These are phyloP conservation scores for Antheraea mylitta DNA, from an alignment of 1,140 invertebrate genomes.

Conservation along the genomic window DNA sequence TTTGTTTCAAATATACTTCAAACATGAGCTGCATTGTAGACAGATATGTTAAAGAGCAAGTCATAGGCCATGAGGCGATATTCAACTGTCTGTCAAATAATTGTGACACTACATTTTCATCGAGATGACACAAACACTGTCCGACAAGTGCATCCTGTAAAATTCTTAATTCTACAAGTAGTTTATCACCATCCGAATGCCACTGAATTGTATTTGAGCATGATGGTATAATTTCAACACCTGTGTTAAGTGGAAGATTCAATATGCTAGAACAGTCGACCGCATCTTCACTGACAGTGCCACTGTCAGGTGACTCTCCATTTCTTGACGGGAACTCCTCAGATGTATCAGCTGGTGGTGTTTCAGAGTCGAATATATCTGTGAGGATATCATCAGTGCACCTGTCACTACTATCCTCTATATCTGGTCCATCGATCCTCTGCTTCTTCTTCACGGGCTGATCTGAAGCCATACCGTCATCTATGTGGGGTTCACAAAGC, in stretches of 20 bases:
- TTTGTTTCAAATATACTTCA: conserved; percentile 91
- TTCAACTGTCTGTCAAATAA: conserved; percentile 84
- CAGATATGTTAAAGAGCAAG: conserved; percentile 86
- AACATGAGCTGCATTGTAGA: conserved; percentile 91
- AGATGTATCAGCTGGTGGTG: conserved; percentile 48
- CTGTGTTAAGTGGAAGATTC: conserved; percentile 48
- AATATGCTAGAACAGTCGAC: conserved; percentile 68
- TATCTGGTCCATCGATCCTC: conserved; percentile 80
- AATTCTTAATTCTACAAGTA: conserved; percentile 55
- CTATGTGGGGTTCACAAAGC: conserved; percentile 46
- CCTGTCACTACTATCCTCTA: conserved; percentile 79
- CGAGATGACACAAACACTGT: conserved; percentile 88
- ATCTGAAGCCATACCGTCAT: conserved; percentile 81
- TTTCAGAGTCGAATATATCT: conserved; percentile 64
- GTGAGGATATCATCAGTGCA: conserved; percentile 63
- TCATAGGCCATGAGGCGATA: conserved; percentile 85
- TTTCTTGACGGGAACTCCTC: conserved; percentile 60
- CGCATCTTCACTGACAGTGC: conserved; percentile 73
- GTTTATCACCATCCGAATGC: conserved; percentile 59
- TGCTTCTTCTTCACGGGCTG: conserved; percentile 89
- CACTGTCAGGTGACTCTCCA: conserved; percentile 70
- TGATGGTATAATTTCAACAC: conserved; percentile 56
- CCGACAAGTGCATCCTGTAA: conserved; percentile 83
- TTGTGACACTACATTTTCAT: conserved; percentile 83
- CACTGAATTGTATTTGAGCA: conserved; percentile 57